These are phyloP conservation scores for Diadophis punctatus DNA, from an alignment of 2,113 vertebrate genomes.

Conservation along the genomic window DNA sequence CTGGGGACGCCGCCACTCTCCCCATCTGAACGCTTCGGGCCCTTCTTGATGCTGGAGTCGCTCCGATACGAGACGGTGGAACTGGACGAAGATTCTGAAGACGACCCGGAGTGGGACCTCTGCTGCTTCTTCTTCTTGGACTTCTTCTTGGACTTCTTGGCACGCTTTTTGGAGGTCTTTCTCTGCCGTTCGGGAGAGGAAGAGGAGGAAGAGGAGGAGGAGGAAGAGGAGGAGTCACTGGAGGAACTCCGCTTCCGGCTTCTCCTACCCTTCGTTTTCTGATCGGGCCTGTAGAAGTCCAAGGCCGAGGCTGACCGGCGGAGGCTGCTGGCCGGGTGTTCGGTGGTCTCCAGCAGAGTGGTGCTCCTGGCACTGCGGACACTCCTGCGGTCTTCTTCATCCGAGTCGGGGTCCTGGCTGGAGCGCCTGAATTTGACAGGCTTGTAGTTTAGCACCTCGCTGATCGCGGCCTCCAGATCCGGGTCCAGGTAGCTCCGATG, in stretches of 20 bases:
- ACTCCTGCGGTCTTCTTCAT: slow-evolving; percentile 66
- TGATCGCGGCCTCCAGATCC: slow-evolving; percentile 91
- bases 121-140: slow-evolving; percentile 75
- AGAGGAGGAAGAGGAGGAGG: slow-evolving; percentile 61
- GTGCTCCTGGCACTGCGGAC: slow-evolving; percentile 59
- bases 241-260: slow-evolving; percentile 51
- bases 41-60: slow-evolving; percentile 85
- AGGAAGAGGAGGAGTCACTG: slow-evolving; percentile 62
- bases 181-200: slow-evolving; percentile 69
- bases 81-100: slow-evolving; percentile 72
- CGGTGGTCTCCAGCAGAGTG: slow-evolving; percentile 39
- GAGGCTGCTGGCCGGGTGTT: slow-evolving; percentile 60
- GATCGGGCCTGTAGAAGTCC: slow-evolving; percentile 69
- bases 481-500: slow-evolving; percentile 90
- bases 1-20: slow-evolving; percentile 49
- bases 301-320: slow-evolving; percentile 82
- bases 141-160: slow-evolving; percentile 85
- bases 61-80: slow-evolving; percentile 88
- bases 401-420: slow-evolving; percentile 79
- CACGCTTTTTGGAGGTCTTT: slow-evolving; percentile 75
- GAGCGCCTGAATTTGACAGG: slow-evolving; percentile 76
- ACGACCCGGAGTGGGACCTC: slow-evolving; percentile 61
- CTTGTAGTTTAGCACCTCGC: slow-evolving; percentile 91
- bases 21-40: slow-evolving; percentile 60
- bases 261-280: slow-evolving; percentile 46